Percentiles rank a stretch among this genome's conserved stretches.
These are phyloP conservation scores for Sinosuthora webbiana DNA, from an alignment of 2,113 vertebrate species.

Conservation along the genomic window DNA sequence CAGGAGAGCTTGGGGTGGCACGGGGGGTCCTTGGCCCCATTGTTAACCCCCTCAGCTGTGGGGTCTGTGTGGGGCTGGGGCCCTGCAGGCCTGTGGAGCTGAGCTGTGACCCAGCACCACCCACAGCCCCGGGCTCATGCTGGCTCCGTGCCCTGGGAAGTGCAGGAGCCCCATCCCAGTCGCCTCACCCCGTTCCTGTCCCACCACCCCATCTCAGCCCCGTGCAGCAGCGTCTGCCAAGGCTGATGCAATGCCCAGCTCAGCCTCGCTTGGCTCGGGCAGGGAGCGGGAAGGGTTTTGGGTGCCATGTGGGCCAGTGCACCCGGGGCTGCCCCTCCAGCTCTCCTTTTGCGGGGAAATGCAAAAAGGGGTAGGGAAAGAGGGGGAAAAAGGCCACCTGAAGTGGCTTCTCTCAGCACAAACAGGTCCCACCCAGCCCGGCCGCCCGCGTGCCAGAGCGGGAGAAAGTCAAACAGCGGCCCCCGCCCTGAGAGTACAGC, in stretches of 20 bases:
- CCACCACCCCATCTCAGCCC: background rate
- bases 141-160: background rate
- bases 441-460: background rate
- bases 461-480: constrained; percentile 63
- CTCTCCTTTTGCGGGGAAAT: background rate
- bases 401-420: constrained; percentile 19
- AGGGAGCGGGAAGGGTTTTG: background rate
- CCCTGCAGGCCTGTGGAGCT: background rate
- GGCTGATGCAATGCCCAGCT: background rate
- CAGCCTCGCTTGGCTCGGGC: accelerated
- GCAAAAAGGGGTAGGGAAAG: background rate
- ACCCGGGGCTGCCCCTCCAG: background rate
- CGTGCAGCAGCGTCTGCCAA: background rate
- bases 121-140: accelerated
- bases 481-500: constrained; percentile 62
- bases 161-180: background rate
- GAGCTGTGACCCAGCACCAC: background rate
- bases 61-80: background rate
- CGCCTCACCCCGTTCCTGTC: background rate
- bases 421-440: constrained; percentile 59
- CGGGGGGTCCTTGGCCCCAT: background rate
- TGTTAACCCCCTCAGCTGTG: accelerated
- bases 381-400: background rate
- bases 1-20: background rate
- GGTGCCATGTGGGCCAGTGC: background rate